Percentiles rank a stretch among this genome's conserved stretches.
Evolutionary conservation across 2,888 invertebrate species (phyloP).

Genomic region (Hirtodrosophila histrioides): DNA sequence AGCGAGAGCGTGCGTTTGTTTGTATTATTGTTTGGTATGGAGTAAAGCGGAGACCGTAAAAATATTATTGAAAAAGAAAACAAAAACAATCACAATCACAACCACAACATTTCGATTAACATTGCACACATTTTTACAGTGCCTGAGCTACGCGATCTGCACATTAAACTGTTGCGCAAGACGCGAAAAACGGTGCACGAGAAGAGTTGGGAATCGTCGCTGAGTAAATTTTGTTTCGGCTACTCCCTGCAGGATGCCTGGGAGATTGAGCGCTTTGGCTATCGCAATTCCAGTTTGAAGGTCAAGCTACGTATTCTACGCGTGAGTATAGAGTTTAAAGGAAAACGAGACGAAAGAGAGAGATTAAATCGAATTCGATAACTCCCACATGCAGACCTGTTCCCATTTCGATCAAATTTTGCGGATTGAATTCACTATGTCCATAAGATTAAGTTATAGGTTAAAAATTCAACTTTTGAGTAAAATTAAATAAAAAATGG

Average conservation of each 20-base stretch:
- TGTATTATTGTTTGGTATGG: slow-evolving; percentile 81
- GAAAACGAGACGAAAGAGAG: background rate
- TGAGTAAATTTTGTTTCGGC: slow-evolving; percentile 95
- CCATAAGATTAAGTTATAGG: no score
- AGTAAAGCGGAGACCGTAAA: slow-evolving; percentile 52
- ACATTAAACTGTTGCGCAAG: slow-evolving; percentile 94
- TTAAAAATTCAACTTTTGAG: no score
- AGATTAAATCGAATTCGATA: background rate
- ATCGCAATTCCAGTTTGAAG: slow-evolving; percentile 94
- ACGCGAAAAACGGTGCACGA: slow-evolving; percentile 91
- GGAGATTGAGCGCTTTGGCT: slow-evolving; percentile 98
- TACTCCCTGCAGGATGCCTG: slow-evolving; percentile 95
- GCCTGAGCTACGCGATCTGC: slow-evolving; percentile 92
- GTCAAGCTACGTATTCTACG: slow-evolving; percentile 95
- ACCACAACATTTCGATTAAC: slow-evolving; percentile 19
- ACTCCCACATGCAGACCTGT: no score
- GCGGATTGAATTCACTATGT: no score
- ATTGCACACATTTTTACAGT: slow-evolving; percentile 86
- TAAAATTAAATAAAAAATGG: no score
- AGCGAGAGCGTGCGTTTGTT: slow-evolving; percentile 40
- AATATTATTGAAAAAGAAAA: slow-evolving; percentile 28
- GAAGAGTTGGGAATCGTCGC: slow-evolving; percentile 95
- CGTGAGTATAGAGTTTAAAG: slow-evolving; percentile 86
- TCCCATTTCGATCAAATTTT: no score
- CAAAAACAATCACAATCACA: slow-evolving; percentile 27